phyloP scores from a whole-genome alignment of 2,888 invertebrate genomes.

The Gnatocerus cornutus region DNA sequence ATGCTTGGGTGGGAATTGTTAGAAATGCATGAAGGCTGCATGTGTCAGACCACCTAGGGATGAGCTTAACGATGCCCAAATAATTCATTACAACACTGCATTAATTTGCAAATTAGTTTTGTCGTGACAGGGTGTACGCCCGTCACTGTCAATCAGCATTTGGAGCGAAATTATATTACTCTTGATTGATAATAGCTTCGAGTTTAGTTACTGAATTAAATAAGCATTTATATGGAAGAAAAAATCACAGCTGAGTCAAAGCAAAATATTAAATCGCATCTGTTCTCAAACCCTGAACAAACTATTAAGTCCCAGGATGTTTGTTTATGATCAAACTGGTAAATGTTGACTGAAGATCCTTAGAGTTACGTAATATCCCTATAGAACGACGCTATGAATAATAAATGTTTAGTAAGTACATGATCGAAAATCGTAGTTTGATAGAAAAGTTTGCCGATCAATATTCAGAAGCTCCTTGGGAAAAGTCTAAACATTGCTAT shows the following conservation, averaged over 20 bases:
- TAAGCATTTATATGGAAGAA: not conserved
- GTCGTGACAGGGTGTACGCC: constrained; percentile 3
- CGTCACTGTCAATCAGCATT: constrained; percentile 25
- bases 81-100: constrained; percentile 32
- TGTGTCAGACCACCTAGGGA: constrained; percentile 6
- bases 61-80: constrained; percentile 21
- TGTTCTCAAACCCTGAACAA: constrained; percentile 34
- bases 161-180: not conserved
- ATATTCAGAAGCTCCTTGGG: not conserved
- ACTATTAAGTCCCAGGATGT: constrained; percentile 45
- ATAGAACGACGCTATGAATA: constrained; percentile 35
- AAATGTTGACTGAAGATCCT: constrained; percentile 46
- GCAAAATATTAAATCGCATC: constrained; percentile 38
- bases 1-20: constrained; percentile 4
- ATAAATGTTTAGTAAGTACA: constrained; percentile 21
- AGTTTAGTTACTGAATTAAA: not conserved
- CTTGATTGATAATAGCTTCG: constrained; percentile 6
- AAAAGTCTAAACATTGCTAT: not conserved
- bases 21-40: constrained; percentile 18
- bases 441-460: constrained; percentile 8
- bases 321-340: constrained; percentile 45
- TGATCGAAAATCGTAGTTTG: constrained; percentile 25
- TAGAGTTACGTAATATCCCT: constrained; percentile 38
- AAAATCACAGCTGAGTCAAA: constrained; percentile 8
- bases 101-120: constrained; percentile 42